Evolutionary conservation across 2,888 invertebrate genomes (phyloP).

Genomic region (Pristionchus mayeri): DNA sequence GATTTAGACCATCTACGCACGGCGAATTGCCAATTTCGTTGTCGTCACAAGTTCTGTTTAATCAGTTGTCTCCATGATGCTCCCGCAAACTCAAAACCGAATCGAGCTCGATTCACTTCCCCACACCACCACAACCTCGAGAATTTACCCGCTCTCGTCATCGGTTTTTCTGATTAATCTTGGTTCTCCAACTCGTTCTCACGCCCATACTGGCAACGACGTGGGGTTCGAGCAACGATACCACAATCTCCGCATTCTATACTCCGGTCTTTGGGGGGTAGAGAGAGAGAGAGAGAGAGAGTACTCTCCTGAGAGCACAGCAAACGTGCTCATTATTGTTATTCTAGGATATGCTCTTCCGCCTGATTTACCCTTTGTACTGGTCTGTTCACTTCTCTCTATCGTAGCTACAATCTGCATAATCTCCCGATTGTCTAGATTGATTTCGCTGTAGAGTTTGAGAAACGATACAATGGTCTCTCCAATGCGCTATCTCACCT

Average conservation of each 20-base stretch:
- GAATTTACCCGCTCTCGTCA: too few relatives aligned
- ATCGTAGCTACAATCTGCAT: neutral
- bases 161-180: neutral
- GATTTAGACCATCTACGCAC: too few relatives aligned
- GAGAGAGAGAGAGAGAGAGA: too few relatives aligned
- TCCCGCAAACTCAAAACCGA: too few relatives aligned
- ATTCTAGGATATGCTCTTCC: neutral
- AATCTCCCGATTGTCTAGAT: neutral
- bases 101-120: too few relatives aligned
- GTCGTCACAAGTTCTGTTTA: too few relatives aligned
- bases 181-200: neutral
- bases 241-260: too few relatives aligned
- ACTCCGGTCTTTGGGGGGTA: too few relatives aligned
- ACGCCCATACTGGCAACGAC: neutral
- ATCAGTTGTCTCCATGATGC: too few relatives aligned
- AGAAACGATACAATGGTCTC: neutral
- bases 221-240: too few relatives aligned
- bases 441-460: neutral
- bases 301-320: constrained; percentile 14
- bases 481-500: neutral
- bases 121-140: too few relatives aligned
- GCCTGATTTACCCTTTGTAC: neutral
- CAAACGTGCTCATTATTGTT: constrained; percentile 9
- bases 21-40: too few relatives aligned
- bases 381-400: neutral